Percentiles rank a stretch among this genome's conserved stretches.
Conservation (phyloP, 2,113 vertebrate genomes). For the Sakesphorus luctuosus region DNA sequence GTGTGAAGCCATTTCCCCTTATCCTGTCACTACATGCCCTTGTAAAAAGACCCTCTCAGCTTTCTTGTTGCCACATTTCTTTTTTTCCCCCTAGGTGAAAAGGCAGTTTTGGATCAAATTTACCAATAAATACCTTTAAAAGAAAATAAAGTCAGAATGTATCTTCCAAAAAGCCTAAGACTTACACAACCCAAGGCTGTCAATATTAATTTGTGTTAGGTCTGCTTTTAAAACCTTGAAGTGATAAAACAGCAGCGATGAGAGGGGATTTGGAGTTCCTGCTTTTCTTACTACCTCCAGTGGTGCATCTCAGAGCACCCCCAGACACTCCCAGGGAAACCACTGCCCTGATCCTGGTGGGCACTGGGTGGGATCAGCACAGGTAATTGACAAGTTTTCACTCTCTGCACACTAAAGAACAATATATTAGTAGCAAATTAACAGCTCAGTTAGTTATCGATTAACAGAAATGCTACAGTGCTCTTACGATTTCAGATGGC, state of each 20-base stretch:
- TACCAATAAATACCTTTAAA: not conserved
- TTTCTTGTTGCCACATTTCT: not conserved
- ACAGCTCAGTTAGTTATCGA: conserved; percentile 6
- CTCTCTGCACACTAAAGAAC: not conserved
- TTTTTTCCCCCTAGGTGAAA: not conserved
- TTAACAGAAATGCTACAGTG: conserved; percentile 34
- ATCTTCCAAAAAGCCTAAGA: not conserved
- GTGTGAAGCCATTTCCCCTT: not conserved
- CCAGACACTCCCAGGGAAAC: not conserved
- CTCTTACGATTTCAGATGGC: not conserved
- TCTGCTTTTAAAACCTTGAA: not conserved
- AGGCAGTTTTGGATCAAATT: not conserved
- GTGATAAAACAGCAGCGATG: not conserved
- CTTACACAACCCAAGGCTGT: not conserved
- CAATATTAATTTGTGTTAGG: not conserved
- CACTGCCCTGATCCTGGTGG: not conserved
- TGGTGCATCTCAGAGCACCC: not conserved
- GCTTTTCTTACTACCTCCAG: not conserved
- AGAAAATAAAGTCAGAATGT: not conserved
- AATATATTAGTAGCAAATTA: conserved; percentile 15
- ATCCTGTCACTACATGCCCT: too few relatives aligned
- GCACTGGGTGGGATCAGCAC: not conserved
- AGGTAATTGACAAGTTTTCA: not conserved
- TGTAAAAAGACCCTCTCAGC: not conserved
- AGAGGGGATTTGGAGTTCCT: not conserved